Conservation (phyloP, 2,888 invertebrate species). For the Eupithecia exiguata region DNA sequence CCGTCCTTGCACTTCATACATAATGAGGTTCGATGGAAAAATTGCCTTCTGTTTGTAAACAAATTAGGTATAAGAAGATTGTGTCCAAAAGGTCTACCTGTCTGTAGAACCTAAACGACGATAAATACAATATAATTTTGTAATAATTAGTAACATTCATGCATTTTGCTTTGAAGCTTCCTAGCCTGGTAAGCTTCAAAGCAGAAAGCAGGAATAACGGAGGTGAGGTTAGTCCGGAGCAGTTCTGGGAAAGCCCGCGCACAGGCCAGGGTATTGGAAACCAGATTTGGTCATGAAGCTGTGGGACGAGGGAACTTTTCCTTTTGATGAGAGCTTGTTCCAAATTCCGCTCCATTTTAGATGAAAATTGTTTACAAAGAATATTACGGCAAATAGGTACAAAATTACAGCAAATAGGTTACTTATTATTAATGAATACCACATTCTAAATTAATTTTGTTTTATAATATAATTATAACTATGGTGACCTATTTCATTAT, state of each 20-base stretch:
- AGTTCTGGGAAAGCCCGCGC: background rate
- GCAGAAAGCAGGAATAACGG: background rate
- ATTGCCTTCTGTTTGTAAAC: background rate
- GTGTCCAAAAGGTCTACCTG: too few relatives aligned
- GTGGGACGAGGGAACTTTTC: background rate
- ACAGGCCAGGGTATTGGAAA: background rate
- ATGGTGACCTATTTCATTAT: too few relatives aligned
- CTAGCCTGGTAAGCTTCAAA: background rate
- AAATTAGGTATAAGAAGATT: too few relatives aligned
- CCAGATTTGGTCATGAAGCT: background rate
- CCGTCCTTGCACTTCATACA: conserved; percentile 1
- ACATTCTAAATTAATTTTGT: too few relatives aligned
- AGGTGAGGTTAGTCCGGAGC: background rate
- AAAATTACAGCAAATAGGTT: too few relatives aligned
- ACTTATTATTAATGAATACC: too few relatives aligned
- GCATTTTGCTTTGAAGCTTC: background rate
- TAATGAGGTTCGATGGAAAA: background rate
- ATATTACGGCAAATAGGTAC: too few relatives aligned
- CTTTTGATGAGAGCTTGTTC: background rate
- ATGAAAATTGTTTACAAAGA: too few relatives aligned
- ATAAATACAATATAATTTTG: background rate
- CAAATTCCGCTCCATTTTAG: background rate
- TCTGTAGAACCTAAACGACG: too few relatives aligned
- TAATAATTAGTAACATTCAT: too few relatives aligned
- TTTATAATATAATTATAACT: too few relatives aligned